phyloP scores from a whole-genome alignment of 2,797 vertebrate genomes.

The Intellagama lesueurii region DNA sequence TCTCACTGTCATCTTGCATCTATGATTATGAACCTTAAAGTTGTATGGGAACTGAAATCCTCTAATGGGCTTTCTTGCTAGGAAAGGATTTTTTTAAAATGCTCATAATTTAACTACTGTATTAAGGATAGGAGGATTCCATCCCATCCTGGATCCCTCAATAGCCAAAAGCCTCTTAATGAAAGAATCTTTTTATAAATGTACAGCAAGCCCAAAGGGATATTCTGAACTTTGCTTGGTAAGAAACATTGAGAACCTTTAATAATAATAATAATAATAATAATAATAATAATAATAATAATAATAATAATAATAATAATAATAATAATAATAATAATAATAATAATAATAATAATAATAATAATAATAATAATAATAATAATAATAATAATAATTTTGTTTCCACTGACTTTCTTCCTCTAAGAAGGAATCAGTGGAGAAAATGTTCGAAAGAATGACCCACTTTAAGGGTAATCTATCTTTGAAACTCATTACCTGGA shows the following conservation, averaged over 20 bases:
- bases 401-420: constrained; percentile 6
- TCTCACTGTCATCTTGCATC: background rate
- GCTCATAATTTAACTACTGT: background rate
- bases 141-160: background rate
- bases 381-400: background rate
- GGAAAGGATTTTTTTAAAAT: too few relatives aligned
- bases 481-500: constrained; percentile 36
- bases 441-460: constrained; percentile 35
- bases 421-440: constrained; percentile 26
- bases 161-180: background rate
- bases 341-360: background rate
- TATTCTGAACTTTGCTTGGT: background rate
- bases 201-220: background rate
- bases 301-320: background rate
- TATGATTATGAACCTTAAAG: background rate
- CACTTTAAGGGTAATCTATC: constrained; percentile 4
- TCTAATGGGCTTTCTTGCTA: background rate
- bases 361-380: background rate
- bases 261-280: background rate
- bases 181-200: background rate
- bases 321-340: too few relatives aligned
- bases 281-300: background rate
- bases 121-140: background rate
- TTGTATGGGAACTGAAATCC: background rate
- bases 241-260: background rate